Conservation (phyloP, 2,113 vertebrate genomes). For the Laticauda colubrina region DNA sequence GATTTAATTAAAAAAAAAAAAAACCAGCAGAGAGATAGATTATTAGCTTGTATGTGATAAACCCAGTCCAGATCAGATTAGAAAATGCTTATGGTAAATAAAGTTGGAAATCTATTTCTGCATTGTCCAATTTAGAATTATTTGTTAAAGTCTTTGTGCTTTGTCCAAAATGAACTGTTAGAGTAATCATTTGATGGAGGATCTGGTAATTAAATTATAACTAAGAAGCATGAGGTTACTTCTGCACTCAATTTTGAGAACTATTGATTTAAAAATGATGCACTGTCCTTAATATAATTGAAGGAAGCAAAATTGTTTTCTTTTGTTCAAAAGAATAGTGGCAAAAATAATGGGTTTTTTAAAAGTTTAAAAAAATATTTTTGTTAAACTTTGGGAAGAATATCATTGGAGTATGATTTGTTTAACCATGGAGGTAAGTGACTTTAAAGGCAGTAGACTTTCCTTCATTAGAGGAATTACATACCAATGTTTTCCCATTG, state of each 20-base stretch:
- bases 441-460: background rate
- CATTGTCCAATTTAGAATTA: background rate
- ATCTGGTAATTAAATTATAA: background rate
- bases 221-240: background rate
- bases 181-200: background rate
- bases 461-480: background rate
- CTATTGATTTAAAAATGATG: background rate
- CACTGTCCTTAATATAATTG: background rate
- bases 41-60: background rate
- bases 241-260: background rate
- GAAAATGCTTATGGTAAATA: background rate
- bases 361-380: background rate
- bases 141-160: background rate
- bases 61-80: background rate
- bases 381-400: background rate
- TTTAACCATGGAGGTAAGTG: background rate
- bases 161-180: background rate
- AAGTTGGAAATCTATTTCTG: background rate
- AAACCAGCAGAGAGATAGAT: background rate
- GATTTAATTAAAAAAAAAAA: background rate
- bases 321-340: background rate
- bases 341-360: background rate
- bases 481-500: background rate
- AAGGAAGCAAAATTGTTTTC: background rate
- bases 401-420: background rate